Base-by-base conservation (phyloP, 2,888 invertebrate genomes). In the Blera fallax region DNA sequence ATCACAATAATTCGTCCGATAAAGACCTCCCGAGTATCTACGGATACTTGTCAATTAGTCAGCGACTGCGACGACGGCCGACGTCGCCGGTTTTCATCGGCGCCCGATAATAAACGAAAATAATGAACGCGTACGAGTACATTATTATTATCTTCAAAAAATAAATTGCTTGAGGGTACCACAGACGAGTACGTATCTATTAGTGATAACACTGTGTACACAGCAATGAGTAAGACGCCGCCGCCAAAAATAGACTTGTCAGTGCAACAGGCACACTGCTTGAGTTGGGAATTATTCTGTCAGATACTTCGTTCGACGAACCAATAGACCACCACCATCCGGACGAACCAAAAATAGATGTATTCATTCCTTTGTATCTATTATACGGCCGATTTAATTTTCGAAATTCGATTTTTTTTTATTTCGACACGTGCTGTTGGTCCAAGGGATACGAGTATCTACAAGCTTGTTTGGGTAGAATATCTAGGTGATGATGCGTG, bases 341-440 rank as follows among this genome's bases (percentile, higher is more conserved):
- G 11, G 34, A 14, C 16, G 48, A 37, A 43, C 37, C 32, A 21
- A 60, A 72, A 72, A 72, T 72, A 72, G 72, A 72, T n/a, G n/a
- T n/a, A n/a, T 27, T 50, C 48, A 50, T 60, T 72, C 37, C 60
- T 48, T 48, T 58, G 34, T 43, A 21, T 45, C 64, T 64, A 64
- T 52, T 45, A 37, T 37, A 52, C 52, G 67, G 18, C n/a, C 34
- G 64, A 65, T 65, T 48, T 48, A 29, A 56, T 56, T 34, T 29
- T 52, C 29, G 40, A 62, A 62, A 73, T 60, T 60, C 60, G 50
- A 74, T 54, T 18, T 54, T 74, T 64, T n/a, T 37, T 65, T 54
- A 40, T 40, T 40, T 40, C 64, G 74, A 74, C 74, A 74, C 64
- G 74, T 74, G 64, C 64, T 64, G 50, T 54, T 60, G 50, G 60